Conservation (phyloP, 2,113 vertebrate genomes). For the Lagopus muta region DNA sequence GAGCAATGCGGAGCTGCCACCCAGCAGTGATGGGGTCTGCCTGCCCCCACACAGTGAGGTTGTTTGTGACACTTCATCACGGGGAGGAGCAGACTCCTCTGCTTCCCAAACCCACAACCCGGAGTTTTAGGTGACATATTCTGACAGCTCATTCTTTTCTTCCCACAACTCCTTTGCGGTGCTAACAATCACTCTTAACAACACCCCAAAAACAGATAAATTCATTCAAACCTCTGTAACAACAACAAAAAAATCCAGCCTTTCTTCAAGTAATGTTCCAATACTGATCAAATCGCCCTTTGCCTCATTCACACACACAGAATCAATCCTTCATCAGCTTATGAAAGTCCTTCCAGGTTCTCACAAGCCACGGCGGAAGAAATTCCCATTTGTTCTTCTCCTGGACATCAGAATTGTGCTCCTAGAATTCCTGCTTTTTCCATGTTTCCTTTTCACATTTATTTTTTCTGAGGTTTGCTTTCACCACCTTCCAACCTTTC, state of each 20-base stretch:
- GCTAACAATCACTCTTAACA: slow-evolving; percentile 67
- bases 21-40: neutral
- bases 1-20: neutral
- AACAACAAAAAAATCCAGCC: slow-evolving; percentile 28
- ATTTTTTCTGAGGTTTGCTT: slow-evolving; percentile 55
- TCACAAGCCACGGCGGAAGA: slow-evolving; percentile 32
- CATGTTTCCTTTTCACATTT: slow-evolving; percentile 55
- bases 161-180: slow-evolving; percentile 43
- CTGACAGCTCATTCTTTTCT: neutral
- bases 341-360: slow-evolving; percentile 28
- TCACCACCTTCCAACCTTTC: slow-evolving; percentile 38
- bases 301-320: slow-evolving; percentile 13
- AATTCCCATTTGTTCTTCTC: slow-evolving; percentile 26
- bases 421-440: slow-evolving; percentile 19
- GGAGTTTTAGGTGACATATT: neutral
- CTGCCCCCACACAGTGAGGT: slow-evolving; percentile 20
- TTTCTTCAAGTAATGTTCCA: slow-evolving; percentile 82
- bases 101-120: slow-evolving; percentile 45
- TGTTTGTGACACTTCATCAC: slow-evolving; percentile 40
- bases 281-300: slow-evolving; percentile 69
- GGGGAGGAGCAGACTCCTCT: slow-evolving; percentile 36
- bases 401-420: slow-evolving; percentile 73
- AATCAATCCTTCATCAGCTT: slow-evolving; percentile 56
- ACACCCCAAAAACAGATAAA: slow-evolving; percentile 44
- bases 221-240: slow-evolving; percentile 69